Percentiles rank a stretch among this genome's conserved stretches.
Conservation (phyloP, 2,888 invertebrate genomes). For the Bembecia ichneumoniformis region DNA sequence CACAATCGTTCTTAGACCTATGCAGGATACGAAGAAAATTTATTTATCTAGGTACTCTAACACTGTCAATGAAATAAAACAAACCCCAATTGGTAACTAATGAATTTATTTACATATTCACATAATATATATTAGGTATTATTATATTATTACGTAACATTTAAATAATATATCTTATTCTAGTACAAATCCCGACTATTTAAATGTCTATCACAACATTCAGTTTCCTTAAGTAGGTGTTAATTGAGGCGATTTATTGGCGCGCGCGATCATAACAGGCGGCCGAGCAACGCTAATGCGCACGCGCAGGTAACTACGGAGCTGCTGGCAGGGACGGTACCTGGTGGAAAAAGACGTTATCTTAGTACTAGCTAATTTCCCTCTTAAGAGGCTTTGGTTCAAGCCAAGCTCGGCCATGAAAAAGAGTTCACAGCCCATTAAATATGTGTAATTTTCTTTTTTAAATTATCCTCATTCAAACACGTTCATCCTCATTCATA, state of each 20-base stretch:
- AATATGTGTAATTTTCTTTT: too few species aligned
- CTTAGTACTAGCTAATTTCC: too few species aligned
- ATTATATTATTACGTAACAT: conserved; percentile 50
- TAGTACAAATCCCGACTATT: conserved; percentile 44
- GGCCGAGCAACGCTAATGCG: conserved; percentile 10
- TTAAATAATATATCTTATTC: conserved; percentile 48
- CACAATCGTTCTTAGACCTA: too few species aligned
- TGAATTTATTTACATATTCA: conserved; percentile 70
- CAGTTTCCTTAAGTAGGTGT: conserved; percentile 41
- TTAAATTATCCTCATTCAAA: too few species aligned
- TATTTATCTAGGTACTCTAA: not conserved
- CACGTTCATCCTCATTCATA: too few species aligned
- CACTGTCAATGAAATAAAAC: conserved; percentile 19
- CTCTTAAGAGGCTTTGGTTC: too few species aligned
- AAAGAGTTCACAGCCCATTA: too few species aligned
- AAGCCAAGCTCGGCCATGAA: too few species aligned
- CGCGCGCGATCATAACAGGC: conserved; percentile 11
- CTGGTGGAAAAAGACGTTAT: conserved; percentile 12
- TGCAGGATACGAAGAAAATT: too few species aligned
- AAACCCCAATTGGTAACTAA: conserved; percentile 44
- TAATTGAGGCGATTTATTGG: conserved; percentile 7
- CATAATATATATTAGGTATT: conserved; percentile 25
- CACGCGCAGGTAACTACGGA: conserved; percentile 16
- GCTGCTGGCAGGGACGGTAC: conserved; percentile 10
- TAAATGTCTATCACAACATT: conserved; percentile 65